These are phyloP conservation scores for Perognathus longimembris DNA, from an alignment of 2,113 vertebrate species.

Conservation along the genomic window DNA sequence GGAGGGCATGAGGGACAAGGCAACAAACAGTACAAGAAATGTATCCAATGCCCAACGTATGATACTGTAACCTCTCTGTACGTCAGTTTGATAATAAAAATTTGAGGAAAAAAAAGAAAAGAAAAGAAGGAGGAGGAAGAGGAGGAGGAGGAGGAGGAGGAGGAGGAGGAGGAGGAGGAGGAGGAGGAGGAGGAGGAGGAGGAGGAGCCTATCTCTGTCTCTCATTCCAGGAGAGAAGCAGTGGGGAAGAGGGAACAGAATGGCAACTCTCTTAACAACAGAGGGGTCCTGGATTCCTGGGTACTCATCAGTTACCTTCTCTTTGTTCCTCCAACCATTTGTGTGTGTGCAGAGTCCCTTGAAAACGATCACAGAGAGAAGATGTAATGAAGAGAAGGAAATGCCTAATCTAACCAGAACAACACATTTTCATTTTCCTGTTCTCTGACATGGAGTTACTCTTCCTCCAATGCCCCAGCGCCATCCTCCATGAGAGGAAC, in stretches of 20 bases:
- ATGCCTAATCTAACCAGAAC: constrained; percentile 49
- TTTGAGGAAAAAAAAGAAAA: no score
- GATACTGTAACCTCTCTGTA: no score
- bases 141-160: no score
- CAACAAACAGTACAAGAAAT: no score
- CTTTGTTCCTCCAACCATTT: constrained; percentile 34
- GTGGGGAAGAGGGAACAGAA: background rate
- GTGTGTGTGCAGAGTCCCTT: constrained; percentile 28
- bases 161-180: no score
- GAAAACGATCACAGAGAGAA: constrained; percentile 42
- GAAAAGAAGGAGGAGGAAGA: no score
- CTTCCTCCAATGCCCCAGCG: background rate
- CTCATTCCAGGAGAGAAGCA: background rate
- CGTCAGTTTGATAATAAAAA: no score
- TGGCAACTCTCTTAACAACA: background rate
- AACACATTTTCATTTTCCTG: constrained; percentile 68
- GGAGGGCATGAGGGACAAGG: no score
- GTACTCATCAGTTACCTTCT: constrained; percentile 31
- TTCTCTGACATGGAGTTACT: constrained; percentile 20
- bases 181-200: no score
- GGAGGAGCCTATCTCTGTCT: background rate
- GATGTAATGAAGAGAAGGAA: constrained; percentile 49
- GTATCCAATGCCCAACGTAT: no score
- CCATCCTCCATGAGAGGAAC: background rate
- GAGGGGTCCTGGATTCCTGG: constrained; percentile 15